phyloP scores from a whole-genome alignment of 2,113 vertebrate species.

The Xiphophorus couchianus region DNA sequence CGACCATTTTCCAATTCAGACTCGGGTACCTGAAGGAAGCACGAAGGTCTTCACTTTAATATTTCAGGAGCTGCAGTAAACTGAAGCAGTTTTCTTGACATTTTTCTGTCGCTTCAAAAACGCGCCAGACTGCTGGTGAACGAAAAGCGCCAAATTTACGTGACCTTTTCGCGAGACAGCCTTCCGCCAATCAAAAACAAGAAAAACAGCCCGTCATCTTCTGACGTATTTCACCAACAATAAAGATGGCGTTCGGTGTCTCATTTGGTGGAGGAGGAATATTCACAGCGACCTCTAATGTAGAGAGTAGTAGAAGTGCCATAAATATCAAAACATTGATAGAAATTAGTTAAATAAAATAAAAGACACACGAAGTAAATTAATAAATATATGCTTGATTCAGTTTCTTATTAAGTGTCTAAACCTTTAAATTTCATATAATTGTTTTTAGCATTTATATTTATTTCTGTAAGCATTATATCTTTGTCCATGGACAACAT shows the following conservation, averaged over 20 bases:
- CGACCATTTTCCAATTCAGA: constrained; percentile 4
- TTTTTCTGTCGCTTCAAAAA: constrained; percentile 55
- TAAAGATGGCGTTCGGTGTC: constrained; percentile 44
- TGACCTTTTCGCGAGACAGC: constrained; percentile 42
- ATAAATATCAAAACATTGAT: too few relatives aligned
- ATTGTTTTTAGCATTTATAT: too few relatives aligned
- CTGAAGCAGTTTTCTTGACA: neutral
- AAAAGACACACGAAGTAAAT: too few relatives aligned
- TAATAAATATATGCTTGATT: too few relatives aligned
- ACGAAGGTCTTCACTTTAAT: neutral
- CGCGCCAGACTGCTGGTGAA: constrained; percentile 56
- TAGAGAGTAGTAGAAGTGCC: neutral
- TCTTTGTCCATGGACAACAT: too few relatives aligned
- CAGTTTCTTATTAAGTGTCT: too few relatives aligned
- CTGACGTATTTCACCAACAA: constrained; percentile 23
- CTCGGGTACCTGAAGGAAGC: neutral
- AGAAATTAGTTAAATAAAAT: too few relatives aligned
- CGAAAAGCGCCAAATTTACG: constrained; percentile 77
- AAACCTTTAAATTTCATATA: too few relatives aligned
- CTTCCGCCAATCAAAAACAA: constrained; percentile 64
- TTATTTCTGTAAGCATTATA: too few relatives aligned
- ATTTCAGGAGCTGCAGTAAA: neutral
- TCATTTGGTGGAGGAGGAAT: neutral
- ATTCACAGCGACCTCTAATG: constrained; percentile 40
- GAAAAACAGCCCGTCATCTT: neutral